Percentiles rank a stretch among this genome's conserved stretches.
These are phyloP conservation scores for Drosophila hydei DNA, from an alignment of 1,140 invertebrate genomes.

Conservation along the genomic window DNA sequence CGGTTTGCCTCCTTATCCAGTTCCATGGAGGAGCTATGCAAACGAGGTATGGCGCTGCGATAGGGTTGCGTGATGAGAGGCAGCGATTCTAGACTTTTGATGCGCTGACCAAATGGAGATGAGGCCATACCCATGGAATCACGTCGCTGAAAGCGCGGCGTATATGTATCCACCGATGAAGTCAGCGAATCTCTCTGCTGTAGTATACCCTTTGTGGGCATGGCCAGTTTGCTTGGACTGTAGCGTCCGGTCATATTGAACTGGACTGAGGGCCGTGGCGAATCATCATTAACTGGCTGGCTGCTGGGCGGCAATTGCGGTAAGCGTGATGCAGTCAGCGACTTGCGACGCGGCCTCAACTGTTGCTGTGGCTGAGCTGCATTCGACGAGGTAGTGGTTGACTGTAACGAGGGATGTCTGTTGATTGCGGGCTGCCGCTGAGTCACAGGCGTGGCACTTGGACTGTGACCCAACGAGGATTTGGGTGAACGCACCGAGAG, in stretches of 20 bases:
- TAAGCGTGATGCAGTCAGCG: conserved; percentile 56
- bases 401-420: conserved; percentile 78
- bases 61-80: conserved; percentile 68
- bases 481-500: conserved; percentile 85
- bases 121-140: conserved; percentile 33
- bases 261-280: conserved; percentile 78
- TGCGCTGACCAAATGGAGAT: conserved; percentile 47
- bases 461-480: conserved; percentile 77
- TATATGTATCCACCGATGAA: conserved; percentile 78
- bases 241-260: conserved; percentile 77
- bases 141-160: conserved; percentile 48
- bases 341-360: conserved; percentile 58
- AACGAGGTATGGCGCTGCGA: conserved; percentile 69
- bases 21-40: conserved; percentile 69
- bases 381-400: conserved; percentile 73
- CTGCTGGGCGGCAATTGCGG: conserved; percentile 48
- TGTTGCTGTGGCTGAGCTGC: conserved; percentile 34
- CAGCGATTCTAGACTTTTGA: conserved; percentile 71
- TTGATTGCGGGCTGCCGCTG: conserved; percentile 57
- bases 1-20: conserved; percentile 55
- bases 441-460: conserved; percentile 43
- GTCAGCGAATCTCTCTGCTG: conserved; percentile 73
- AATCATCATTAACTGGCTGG: conserved; percentile 60
- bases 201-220: conserved; percentile 72
- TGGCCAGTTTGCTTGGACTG: conserved; percentile 69